Base-by-base conservation (phyloP, 2,113 vertebrate species). In the Chaenocephalus aceratus region DNA sequence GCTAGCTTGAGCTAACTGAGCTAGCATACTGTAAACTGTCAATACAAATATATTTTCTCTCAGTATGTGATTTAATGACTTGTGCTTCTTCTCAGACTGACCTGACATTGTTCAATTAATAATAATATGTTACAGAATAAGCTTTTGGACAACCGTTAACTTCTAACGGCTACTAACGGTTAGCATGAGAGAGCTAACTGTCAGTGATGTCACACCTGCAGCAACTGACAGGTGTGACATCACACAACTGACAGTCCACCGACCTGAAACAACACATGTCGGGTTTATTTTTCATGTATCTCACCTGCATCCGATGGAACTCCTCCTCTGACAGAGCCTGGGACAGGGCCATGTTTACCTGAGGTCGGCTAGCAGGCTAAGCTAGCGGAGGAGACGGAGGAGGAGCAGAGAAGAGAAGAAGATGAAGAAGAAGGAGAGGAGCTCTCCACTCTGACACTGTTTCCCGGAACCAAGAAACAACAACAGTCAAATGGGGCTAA, bases 281-380 rank as follows among this genome's bases (percentile, higher is more conserved):
- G 13, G 14, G 36, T 63, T 41, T 41, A 41, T 41, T 41, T 41
- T 41, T 44, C 30, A 2, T 51, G 0, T 4, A 49, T 23, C 73
- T 69, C 76, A 98, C 97, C 97, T 98, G 97, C 97, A 98, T 97
- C 84, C 97, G 96, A 83, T 98, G 96, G 85, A 98, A 98, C 95
- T 98, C 97, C 95, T 98, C 97, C 79, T 96, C 96, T n/a, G 97
- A 98, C 63, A 98, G 94, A 92, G 97, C 96, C 95, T 98, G 97
- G 90, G 97, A 97, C 97, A 97, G 96, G 80, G 82, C 63, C 85
- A 90, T 88, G 81, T 64, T 90, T 72, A 72, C 65, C 80, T 44
- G 83, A 41, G 70, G 75, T 58, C 81, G 41, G 59, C 89, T 81
- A 75, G 83, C 82, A 79, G 83, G 82, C 85, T 77, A 82, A 68